Evolutionary conservation across 2,113 vertebrate species (phyloP).

Genomic region (Monarcha castaneiventris): DNA sequence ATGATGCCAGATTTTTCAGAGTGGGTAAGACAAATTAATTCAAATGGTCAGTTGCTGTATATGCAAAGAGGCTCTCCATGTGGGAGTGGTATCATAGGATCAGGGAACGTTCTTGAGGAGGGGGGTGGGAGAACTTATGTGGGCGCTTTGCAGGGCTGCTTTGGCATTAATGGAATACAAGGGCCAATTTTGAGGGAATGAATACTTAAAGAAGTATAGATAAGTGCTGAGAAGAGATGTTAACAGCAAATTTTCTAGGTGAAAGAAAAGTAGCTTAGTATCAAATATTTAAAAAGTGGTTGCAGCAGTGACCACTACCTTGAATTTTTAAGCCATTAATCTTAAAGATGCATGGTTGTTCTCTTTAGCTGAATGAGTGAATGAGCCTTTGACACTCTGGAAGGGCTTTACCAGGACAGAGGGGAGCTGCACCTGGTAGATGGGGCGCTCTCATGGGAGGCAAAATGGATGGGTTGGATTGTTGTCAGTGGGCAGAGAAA

Average conservation of each 20-base stretch:
- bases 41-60: not conserved
- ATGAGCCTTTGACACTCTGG: not conserved
- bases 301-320: not conserved
- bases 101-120: not conserved
- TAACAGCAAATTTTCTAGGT: conserved; percentile 26
- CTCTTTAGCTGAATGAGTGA: not conserved
- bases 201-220: not conserved
- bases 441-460: not conserved
- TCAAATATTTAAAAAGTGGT: conserved; percentile 30
- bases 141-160: not conserved
- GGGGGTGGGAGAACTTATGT: not conserved
- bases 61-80: not conserved
- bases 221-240: not conserved
- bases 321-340: not conserved
- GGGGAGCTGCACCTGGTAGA: not conserved
- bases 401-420: not conserved
- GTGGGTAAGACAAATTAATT: not conserved
- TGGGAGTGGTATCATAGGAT: not conserved
- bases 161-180: not conserved
- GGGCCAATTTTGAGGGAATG: not conserved
- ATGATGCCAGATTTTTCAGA: not conserved
- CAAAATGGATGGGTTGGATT: not conserved
- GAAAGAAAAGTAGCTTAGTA: conserved; percentile 21
- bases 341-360: not conserved
- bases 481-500: not conserved